These are phyloP conservation scores for Lamproptera curius DNA, from an alignment of 2,888 invertebrate species.

Conservation along the genomic window DNA sequence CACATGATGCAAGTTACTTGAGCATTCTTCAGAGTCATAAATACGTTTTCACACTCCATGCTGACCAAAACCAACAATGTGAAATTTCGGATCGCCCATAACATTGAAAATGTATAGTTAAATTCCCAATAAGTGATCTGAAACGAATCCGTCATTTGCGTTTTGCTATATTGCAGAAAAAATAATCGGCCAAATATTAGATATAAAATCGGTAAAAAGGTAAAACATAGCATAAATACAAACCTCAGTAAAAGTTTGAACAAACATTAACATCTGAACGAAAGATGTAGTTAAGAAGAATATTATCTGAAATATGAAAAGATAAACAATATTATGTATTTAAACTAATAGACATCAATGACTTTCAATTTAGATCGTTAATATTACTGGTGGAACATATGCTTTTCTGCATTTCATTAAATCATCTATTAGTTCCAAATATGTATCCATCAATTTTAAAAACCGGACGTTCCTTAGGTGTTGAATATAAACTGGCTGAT, in stretches of 20 bases:
- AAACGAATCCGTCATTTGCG: no score
- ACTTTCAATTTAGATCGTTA: no score
- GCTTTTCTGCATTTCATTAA: background rate
- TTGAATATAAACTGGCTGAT: background rate
- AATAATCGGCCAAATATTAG: no score
- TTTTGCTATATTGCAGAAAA: no score
- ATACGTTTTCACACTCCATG: constrained; percentile 1
- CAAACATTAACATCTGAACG: background rate
- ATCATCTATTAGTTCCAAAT: background rate
- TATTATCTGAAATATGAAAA: background rate
- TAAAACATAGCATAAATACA: no score
- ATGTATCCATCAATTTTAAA: background rate
- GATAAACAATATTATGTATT: no score
- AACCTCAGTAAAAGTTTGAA: constrained; percentile 8
- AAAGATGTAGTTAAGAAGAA: background rate
- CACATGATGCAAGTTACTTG: background rate
- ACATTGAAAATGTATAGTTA: background rate
- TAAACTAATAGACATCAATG: no score
- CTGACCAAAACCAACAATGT: background rate
- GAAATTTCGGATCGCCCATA: background rate
- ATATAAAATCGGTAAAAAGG: no score
- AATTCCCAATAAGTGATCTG: background rate
- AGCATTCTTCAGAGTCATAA: background rate
- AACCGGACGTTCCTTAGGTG: background rate
- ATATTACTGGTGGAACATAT: background rate